Evolutionary conservation across 2,888 invertebrate genomes (phyloP).

Genomic region (Melieria picta): DNA sequence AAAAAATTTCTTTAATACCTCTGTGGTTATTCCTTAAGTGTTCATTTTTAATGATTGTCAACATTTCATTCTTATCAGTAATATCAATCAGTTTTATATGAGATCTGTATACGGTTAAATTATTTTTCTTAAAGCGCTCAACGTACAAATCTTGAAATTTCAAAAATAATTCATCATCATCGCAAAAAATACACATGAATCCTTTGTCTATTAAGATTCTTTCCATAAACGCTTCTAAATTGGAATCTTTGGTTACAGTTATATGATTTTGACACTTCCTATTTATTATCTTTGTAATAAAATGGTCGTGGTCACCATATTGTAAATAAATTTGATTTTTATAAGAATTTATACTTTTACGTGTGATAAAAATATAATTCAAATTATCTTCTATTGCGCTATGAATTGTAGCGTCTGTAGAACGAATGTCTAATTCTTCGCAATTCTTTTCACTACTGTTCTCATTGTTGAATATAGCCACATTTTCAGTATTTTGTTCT

Average conservation of each 20-base stretch:
- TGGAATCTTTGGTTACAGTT: neutral
- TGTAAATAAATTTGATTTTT: constrained; percentile 30
- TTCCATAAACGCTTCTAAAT: constrained; percentile 3
- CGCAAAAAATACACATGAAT: constrained; percentile 3
- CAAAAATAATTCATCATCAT: constrained; percentile 6
- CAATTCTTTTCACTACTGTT: constrained; percentile 43
- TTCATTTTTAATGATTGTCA: too few species aligned
- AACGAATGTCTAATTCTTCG: neutral
- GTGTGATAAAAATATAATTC: constrained; percentile 14
- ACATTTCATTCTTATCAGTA: too few species aligned
- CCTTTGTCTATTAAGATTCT: constrained; percentile 9
- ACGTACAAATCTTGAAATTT: neutral
- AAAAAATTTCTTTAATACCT: too few species aligned
- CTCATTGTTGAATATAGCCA: constrained; percentile 5
- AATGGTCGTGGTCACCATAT: constrained; percentile 6
- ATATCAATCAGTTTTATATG: too few species aligned
- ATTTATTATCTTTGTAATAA: constrained; percentile 21
- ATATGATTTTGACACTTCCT: constrained; percentile 25
- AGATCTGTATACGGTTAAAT: too few species aligned
- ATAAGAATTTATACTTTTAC: constrained; percentile 25
- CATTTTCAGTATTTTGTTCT: constrained; percentile 1
- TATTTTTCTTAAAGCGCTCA: too few species aligned
- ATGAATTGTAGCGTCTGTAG: constrained; percentile 21
- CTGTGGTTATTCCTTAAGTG: too few species aligned
- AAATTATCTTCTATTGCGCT: constrained; percentile 38